Conservation (phyloP, 2,113 vertebrate species). For the Hydropotes inermis region DNA sequence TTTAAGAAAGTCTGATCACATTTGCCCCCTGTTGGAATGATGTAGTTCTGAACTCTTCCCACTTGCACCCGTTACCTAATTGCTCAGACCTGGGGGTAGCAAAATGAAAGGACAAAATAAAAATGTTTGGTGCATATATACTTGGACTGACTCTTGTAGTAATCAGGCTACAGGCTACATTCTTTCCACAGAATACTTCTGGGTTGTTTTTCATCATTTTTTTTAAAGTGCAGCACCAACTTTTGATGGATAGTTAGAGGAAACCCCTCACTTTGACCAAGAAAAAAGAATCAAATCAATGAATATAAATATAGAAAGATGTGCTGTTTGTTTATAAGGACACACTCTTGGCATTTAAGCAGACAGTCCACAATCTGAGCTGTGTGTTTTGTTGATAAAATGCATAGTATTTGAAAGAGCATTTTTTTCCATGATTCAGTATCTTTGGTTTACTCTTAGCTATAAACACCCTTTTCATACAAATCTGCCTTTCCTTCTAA, state of each 20-base stretch:
- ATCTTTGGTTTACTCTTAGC: constrained; percentile 75
- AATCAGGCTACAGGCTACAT: not conserved
- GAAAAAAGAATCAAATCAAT: constrained; percentile 36
- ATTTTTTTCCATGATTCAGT: constrained; percentile 75
- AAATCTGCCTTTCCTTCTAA: constrained; percentile 65
- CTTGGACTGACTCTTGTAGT: not conserved
- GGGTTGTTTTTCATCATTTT: not conserved
- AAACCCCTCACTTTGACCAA: not conserved
- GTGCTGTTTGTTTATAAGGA: constrained; percentile 36
- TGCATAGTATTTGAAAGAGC: constrained; percentile 46
- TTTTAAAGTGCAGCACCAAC: not conserved
- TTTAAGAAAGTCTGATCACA: not conserved
- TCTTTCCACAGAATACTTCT: not conserved
- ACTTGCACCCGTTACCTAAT: not conserved
- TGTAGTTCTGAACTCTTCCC: not conserved
- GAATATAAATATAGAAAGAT: constrained; percentile 2
- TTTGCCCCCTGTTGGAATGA: not conserved
- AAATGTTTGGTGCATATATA: not conserved
- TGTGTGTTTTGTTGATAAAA: constrained; percentile 60
- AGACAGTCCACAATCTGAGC: constrained; percentile 52
- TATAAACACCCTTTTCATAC: constrained; percentile 72
- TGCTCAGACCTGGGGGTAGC: not conserved
- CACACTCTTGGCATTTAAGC: constrained; percentile 13
- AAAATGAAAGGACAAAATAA: constrained; percentile 32
- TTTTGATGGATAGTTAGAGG: constrained; percentile 47